These are phyloP conservation scores for Hemistola chrysoprasaria DNA, from an alignment of 2,888 invertebrate genomes.

Conservation along the genomic window DNA sequence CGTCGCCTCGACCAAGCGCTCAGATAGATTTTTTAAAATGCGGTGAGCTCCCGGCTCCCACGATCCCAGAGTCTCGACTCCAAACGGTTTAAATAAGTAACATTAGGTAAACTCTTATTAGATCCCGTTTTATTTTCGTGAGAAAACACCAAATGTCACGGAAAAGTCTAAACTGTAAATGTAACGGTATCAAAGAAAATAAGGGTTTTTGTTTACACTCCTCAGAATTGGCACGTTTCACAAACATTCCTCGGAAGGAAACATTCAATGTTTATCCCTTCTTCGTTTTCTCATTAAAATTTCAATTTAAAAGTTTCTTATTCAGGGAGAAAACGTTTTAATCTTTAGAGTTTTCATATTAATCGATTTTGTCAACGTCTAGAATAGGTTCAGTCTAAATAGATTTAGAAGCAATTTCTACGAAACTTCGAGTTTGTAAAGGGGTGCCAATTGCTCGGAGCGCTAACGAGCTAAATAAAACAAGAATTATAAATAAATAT, in stretches of 20 bases:
- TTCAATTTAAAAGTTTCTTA: conserved; percentile 23
- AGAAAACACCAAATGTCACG: conserved; percentile 6
- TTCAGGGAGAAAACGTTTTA: not conserved
- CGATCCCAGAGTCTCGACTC: too few relatives aligned
- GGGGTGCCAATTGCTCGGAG: conserved; percentile 34
- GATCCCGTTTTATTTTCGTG: not conserved
- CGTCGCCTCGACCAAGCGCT: too few relatives aligned
- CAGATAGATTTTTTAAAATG: too few relatives aligned
- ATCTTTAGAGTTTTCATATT: conserved; percentile 19
- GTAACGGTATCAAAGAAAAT: conserved; percentile 2
- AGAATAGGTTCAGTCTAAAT: conserved; percentile 23
- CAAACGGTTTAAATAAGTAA: too few relatives aligned
- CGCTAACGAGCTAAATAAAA: conserved; percentile 37
- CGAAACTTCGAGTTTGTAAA: conserved; percentile 30
- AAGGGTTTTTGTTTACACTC: not conserved
- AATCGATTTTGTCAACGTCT: conserved; percentile 28
- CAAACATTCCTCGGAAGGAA: not conserved
- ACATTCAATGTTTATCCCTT: conserved; percentile 5
- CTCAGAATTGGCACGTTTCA: conserved; percentile 3
- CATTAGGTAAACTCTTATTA: too few relatives aligned
- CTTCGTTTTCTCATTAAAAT: conserved; percentile 19
- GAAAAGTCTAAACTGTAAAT: not conserved
- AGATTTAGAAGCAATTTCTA: conserved; percentile 14
- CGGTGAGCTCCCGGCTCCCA: too few relatives aligned
- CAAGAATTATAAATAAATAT: conserved; percentile 21